Evolutionary conservation across 2,888 invertebrate genomes (phyloP), one percentile per base, ranked within the genome.

Genomic region (Chesias legatella): DNA sequence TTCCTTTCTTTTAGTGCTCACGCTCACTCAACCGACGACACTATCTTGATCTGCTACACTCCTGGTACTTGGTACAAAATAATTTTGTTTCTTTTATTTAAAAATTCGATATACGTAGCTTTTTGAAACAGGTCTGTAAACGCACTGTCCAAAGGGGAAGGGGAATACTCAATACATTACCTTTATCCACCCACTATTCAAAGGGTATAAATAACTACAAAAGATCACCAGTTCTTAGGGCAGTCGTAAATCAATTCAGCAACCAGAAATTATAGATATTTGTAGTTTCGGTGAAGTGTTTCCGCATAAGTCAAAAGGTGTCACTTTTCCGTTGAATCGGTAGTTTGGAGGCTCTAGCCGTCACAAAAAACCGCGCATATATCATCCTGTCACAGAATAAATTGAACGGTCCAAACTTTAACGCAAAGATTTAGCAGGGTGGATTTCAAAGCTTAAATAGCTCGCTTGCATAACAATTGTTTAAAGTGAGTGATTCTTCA

Each of bases 231-330:
- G 38, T 39, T 45, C 33, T 27, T 34, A 40, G 48, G 43, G 43
- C 34, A 41, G 43, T 49, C 39, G 60, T 54, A 56, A 59, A 59
- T 46, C 40, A 54, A 56, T 53, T 58, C 46, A 52, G 42, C 41
- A 48, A 53, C 49, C 51, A 43, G n/a, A n/a, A n/a, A n/a, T n/a
- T n/a, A n/a, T n/a, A n/a, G n/a, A n/a, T 53, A 55, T 38, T 48
- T 48, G 50, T 48, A 60, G 56, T 65, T 61, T 56, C 43, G 56
- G 51, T 64, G 60, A 63, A 65, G 60, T 59, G 63, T 63, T 63
- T 58, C 54, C 61, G 48, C 56, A 66, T 66, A 67, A 68, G 56
- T 66, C 60, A 69, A 65, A 63, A 60, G 55, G 60, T 64, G 63
- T 57, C 61, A 60, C 61, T 69, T 68, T 68, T 63, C 43, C 44